Evolutionary conservation across 1,140 invertebrate species (phyloP), one percentile per base, ranked within the genome.

Genomic region (Notospermus geniculatus): DNA sequence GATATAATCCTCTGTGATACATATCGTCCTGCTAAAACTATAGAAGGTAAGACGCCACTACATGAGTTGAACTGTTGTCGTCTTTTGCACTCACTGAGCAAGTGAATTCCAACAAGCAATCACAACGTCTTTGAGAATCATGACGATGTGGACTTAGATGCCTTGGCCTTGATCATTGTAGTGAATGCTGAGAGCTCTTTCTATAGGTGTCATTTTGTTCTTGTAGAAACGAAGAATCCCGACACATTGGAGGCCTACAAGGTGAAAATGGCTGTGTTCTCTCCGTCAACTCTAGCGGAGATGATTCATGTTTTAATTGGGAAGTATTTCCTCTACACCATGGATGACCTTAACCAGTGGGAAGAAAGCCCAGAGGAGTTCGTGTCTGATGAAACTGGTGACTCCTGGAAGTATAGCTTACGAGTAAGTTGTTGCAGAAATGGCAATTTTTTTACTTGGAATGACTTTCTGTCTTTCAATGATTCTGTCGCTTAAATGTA

Each of bases 321-420:
- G 0, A 88, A 92, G 68, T 97, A 95, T 80, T 93, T 97, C 73
- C 84, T 92, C 28, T 83, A 97, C 15, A 92, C 89, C 2, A 83
- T 87, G 58, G 86, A 89, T 55, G 94, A 97, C 78, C 80, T 97
- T 46, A 87, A 89, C 56, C 83, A 87, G n/a, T 97, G 93, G 94
- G 90, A 92, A 72, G 85, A 86, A 11, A 90, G 95, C 82, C 92
- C 93, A 0, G 93, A 97, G 83, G 88, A 87, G 66, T 96, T 92
- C 81, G 87, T 88, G 59, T 87, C 88, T 57, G 92, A 95, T 75
- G 92, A 94, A 81, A 86, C 87, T 27, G 91, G 91, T 13, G 92
- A 96, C 79, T 89, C 90, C 43, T 95, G 91, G 90, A 95, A 93
- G 77, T 97, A 93, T 75, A 92, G 87, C 71, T 81, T 95, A 52